Base-by-base conservation (phyloP, 2,113 vertebrate genomes). In the Geococcyx californianus region DNA sequence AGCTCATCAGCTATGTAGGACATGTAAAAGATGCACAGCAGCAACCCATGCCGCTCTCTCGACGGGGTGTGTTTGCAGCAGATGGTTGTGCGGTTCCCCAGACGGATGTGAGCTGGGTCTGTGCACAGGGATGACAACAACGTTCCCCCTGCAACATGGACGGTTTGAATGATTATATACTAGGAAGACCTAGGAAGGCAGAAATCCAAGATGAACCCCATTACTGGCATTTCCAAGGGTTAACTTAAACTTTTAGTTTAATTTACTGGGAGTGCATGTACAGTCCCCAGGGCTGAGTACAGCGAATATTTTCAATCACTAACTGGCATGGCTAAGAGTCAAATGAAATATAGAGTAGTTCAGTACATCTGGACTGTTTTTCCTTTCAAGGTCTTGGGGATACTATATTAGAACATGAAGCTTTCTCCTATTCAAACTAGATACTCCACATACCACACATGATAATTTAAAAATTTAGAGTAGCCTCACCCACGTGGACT, bases 401-500 rank as follows among this genome's bases (percentile, higher is more conserved):
- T 26, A 68, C 20, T 44, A 7, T 31, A 54, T 62, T 28, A 84
- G 31, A 59, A 34, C 12, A 67, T 25, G 8, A 79, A 56, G 54
- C 17, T 33, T 90, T 34, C n/a, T 77, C 16, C 36, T 36, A 23
- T 34, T 84, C 38, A 40, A 60, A 62, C 4, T 17, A 62, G 8
- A 84, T 87, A 70, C 42, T 70, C 25, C 38, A 68, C 18, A 45
- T 34, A 58, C 5, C 9, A 75, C 9, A 20, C 3, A 33, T 70
- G 11, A 60, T 23, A 3, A n/a, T 62, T 74, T 28, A 76, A 54
- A 85, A 49, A 21, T 79, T 34, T 67, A 16, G 3, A 78, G 28
- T 28, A 90, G 31, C 13, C 11, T 15, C 26, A 6, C 6, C 8
- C 10, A 28, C 0, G 0, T 4, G 44, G 47, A 60, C 70, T 12